Evolutionary conservation across 2,113 vertebrate genomes (phyloP).

Genomic region (Apteryx owenii): DNA sequence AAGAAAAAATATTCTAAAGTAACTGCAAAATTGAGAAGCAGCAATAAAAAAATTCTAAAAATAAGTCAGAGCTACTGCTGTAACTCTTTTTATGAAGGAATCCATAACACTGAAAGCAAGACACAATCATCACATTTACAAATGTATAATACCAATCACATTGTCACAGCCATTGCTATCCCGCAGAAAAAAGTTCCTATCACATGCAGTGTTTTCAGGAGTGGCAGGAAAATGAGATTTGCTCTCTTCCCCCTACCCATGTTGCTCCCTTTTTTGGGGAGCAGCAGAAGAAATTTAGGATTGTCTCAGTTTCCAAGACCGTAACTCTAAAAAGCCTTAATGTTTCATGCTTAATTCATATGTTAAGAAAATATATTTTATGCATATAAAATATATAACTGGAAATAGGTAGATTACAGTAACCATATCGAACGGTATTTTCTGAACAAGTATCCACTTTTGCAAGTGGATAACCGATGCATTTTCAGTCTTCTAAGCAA

Average conservation of each 20-base stretch:
- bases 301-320: not conserved
- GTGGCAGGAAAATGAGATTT: not conserved
- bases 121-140: not conserved
- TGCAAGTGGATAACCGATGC: not conserved
- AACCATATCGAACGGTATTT: not conserved
- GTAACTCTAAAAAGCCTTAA: not conserved
- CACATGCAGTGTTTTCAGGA: not conserved
- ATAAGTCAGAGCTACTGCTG: not conserved
- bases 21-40: not conserved
- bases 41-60: not conserved
- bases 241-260: not conserved
- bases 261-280: not conserved
- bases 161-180: not conserved
- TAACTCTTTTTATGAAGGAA: not conserved
- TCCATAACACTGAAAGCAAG: fast-evolving
- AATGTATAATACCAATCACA: not conserved
- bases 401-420: not conserved
- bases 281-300: not conserved
- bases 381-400: not conserved
- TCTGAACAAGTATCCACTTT: not conserved
- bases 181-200: not conserved
- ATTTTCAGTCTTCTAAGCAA: not conserved
- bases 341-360: not conserved
- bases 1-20: not conserved
- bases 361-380: not conserved